A percentile compares a stretch with the other conserved stretches of the same genome.
Evolutionary conservation across 2,888 invertebrate species (phyloP).

Genomic region (Cephus rjabovi): DNA sequence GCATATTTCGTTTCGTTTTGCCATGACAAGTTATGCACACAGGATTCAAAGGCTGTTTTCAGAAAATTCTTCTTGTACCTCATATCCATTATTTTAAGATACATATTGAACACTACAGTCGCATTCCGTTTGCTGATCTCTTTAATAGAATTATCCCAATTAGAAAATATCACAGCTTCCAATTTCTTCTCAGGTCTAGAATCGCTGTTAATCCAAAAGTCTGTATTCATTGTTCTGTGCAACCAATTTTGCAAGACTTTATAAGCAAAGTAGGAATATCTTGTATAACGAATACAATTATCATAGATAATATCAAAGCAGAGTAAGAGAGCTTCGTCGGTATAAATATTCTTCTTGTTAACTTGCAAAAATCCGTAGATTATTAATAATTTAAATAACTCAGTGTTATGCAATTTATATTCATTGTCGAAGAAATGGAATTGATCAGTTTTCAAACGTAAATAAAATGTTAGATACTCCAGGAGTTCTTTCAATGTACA

Average conservation of each 20-base stretch:
- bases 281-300: constrained; percentile 69
- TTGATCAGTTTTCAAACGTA: constrained; percentile 27
- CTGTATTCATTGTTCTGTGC: constrained; percentile 63
- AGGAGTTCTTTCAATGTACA: constrained; percentile 22
- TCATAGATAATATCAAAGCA: constrained; percentile 58
- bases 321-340: constrained; percentile 47
- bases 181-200: constrained; percentile 65
- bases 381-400: constrained; percentile 48
- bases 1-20: constrained; percentile 73
- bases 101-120: constrained; percentile 64
- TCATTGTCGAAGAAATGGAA: constrained; percentile 33
- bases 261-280: constrained; percentile 69
- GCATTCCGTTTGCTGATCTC: constrained; percentile 71
- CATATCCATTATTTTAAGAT: constrained; percentile 54
- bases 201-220: constrained; percentile 58
- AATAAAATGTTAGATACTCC: constrained; percentile 30
- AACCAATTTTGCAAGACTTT: constrained; percentile 68
- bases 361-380: constrained; percentile 51
- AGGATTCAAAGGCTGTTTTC: constrained; percentile 51
- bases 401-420: constrained; percentile 34
- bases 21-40: constrained; percentile 64
- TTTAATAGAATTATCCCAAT: constrained; percentile 74
- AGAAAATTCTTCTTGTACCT: constrained; percentile 49
- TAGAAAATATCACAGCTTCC: constrained; percentile 70
- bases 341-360: constrained; percentile 30